Evolutionary conservation across 2,888 invertebrate genomes (phyloP).

Genomic region (Metellina segmentata): DNA sequence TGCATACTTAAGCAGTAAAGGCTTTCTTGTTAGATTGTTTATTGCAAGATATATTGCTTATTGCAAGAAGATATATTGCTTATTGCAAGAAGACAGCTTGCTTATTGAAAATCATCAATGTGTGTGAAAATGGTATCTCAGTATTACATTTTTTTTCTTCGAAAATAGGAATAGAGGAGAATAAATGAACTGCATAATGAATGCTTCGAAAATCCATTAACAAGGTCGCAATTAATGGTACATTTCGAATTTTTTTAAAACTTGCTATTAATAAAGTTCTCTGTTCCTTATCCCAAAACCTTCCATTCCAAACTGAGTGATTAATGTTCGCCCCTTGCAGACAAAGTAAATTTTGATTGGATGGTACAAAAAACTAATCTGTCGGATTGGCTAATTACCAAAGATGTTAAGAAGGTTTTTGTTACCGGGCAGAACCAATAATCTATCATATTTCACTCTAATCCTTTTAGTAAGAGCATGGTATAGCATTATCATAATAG

Average conservation of each 20-base stretch:
- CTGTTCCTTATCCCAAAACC: conserved; percentile 23
- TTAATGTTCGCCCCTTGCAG: conserved; percentile 20
- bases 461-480: conserved; percentile 46
- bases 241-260: background rate
- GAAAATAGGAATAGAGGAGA: background rate
- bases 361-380: conserved; percentile 4
- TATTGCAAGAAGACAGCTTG: too few species aligned
- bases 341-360: conserved; percentile 52
- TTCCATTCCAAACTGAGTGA: conserved; percentile 39
- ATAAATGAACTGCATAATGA: background rate
- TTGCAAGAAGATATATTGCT: too few species aligned
- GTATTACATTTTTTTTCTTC: background rate
- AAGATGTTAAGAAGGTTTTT: conserved; percentile 33
- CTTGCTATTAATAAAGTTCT: conserved; percentile 27
- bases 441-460: conserved; percentile 52
- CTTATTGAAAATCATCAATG: too few species aligned
- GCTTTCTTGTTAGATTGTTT: too few species aligned
- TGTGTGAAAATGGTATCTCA: too few species aligned
- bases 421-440: background rate
- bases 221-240: conserved; percentile 19
- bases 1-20: too few species aligned
- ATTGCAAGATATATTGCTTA: too few species aligned
- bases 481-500: conserved; percentile 28
- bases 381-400: conserved; percentile 43
- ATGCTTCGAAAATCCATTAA: conserved; percentile 8